phyloP scores from a whole-genome alignment of 2,797 vertebrate species.

The Gambusia yucatana region DNA sequence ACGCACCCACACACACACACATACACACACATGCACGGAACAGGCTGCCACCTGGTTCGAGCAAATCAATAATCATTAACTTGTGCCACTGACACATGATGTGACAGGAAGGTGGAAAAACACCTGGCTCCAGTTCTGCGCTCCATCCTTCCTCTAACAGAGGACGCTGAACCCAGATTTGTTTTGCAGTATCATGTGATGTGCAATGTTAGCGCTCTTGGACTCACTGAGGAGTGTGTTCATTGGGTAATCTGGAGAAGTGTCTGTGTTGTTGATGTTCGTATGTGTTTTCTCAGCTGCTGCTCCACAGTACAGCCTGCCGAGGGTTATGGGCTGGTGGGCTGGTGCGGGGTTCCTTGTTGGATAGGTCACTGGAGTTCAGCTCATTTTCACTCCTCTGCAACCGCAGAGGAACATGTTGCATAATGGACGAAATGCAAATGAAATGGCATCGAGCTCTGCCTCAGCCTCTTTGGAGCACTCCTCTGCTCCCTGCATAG shows the following conservation, averaged over 20 bases:
- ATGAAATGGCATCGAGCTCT: slow-evolving; percentile 28
- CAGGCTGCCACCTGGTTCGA: slow-evolving; percentile 29
- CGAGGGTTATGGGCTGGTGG: slow-evolving; percentile 35
- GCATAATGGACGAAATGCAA: slow-evolving; percentile 45
- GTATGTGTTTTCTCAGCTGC: slow-evolving; percentile 66
- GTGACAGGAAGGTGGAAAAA: slow-evolving; percentile 61
- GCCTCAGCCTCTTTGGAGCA: slow-evolving; percentile 24
- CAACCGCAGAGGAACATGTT: slow-evolving; percentile 42
- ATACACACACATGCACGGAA: slow-evolving; percentile 3
- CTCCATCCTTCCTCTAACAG: slow-evolving; percentile 36
- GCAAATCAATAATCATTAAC: slow-evolving; percentile 68
- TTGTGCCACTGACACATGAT: slow-evolving; percentile 18
- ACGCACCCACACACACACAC: not conserved
- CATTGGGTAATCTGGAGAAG: slow-evolving; percentile 40
- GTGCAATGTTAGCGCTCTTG: slow-evolving; percentile 42
- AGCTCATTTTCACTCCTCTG: slow-evolving; percentile 42
- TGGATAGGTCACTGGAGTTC: slow-evolving; percentile 59
- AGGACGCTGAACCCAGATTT: slow-evolving; percentile 52
- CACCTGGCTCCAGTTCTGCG: slow-evolving; percentile 28
- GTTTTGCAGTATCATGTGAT: slow-evolving; percentile 71
- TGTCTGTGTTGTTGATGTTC: slow-evolving; percentile 33
- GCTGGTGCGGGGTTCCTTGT: slow-evolving; percentile 31
- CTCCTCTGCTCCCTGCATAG: slow-evolving; percentile 22
- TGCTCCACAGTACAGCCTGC: slow-evolving; percentile 49
- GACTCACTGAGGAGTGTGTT: slow-evolving; percentile 54